These are phyloP conservation scores for Ditylenchus weischeri DNA, from an alignment of 2,888 invertebrate genomes.

Conservation along the genomic window DNA sequence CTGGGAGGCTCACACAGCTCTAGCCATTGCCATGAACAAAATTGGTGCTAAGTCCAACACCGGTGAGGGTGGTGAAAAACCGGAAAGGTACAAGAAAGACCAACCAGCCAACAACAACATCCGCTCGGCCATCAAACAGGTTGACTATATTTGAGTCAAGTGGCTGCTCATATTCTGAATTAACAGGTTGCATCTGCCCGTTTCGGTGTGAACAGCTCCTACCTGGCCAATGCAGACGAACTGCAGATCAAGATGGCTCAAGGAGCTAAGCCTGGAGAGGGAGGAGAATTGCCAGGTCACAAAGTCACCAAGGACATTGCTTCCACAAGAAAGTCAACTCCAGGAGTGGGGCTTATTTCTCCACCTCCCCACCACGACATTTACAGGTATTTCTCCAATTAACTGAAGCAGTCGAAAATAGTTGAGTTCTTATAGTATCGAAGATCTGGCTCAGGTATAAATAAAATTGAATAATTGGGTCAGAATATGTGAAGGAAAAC, in stretches of 20 bases:
- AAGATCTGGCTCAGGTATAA: slow-evolving; percentile 82
- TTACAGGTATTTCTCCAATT: slow-evolving; percentile 66
- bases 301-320: slow-evolving; percentile 90
- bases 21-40: slow-evolving; percentile 95
- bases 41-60: slow-evolving; percentile 97
- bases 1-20: slow-evolving; percentile 86
- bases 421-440: slow-evolving; percentile 68
- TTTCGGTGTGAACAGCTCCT: slow-evolving; percentile 95
- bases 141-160: slow-evolving; percentile 27
- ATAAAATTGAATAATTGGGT: not conserved
- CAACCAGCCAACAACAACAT: slow-evolving; percentile 78
- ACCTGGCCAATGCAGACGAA: slow-evolving; percentile 94
- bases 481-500: slow-evolving; percentile 26
- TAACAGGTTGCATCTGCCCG: slow-evolving; percentile 84
- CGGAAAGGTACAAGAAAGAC: slow-evolving; percentile 68
- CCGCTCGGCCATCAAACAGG: slow-evolving; percentile 92
- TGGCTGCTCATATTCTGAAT: not conserved
- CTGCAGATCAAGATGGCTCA: slow-evolving; percentile 99
- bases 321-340: slow-evolving; percentile 85
- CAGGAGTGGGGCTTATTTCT: slow-evolving; percentile 88
- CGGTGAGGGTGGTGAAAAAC: slow-evolving; percentile 83
- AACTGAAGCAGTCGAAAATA: too few relatives aligned
- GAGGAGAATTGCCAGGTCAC: slow-evolving; percentile 88
- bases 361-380: slow-evolving; percentile 99
- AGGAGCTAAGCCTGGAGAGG: slow-evolving; percentile 95